phyloP scores from a whole-genome alignment of 2,888 invertebrate species.

The Nymphalis urticae region DNA sequence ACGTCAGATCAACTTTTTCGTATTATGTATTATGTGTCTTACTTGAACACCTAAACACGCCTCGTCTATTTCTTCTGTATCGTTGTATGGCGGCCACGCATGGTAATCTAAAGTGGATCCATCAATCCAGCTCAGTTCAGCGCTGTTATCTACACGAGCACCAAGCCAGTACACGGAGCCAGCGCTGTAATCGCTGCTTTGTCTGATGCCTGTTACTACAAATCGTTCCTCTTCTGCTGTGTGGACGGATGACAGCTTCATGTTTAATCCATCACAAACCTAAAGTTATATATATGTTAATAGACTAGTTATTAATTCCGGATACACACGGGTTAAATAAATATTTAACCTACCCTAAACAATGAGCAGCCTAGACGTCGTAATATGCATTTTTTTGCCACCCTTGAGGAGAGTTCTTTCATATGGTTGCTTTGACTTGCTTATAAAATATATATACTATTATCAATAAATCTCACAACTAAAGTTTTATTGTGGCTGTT shows the following conservation, averaged over 20 bases:
- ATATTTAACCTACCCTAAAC: too few species aligned
- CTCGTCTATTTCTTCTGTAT: slow-evolving; percentile 62
- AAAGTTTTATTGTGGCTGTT: too few species aligned
- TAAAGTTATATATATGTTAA: slow-evolving; percentile 38
- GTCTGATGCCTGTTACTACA: slow-evolving; percentile 85
- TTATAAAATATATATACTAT: too few species aligned
- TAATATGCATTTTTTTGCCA: too few species aligned
- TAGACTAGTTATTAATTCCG: too few species aligned
- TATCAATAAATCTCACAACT: too few species aligned
- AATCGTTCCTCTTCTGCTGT: slow-evolving; percentile 87
- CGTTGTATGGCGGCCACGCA: slow-evolving; percentile 84
- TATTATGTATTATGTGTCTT: slow-evolving; percentile 9
- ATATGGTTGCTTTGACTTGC: too few species aligned
- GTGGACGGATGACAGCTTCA: slow-evolving; percentile 85
- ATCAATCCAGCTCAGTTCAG: slow-evolving; percentile 83
- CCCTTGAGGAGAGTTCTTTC: too few species aligned
- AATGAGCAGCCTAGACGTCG: too few species aligned
- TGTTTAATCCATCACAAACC: slow-evolving; percentile 87
- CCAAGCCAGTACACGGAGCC: slow-evolving; percentile 89
- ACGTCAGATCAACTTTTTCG: too few species aligned
- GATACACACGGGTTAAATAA: too few species aligned
- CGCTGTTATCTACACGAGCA: slow-evolving; percentile 60
- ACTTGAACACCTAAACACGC: slow-evolving; percentile 73
- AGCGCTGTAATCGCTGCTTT: slow-evolving; percentile 86
- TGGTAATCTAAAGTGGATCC: slow-evolving; percentile 82